phyloP scores from a whole-genome alignment of 2,888 invertebrate species.

The Eulithis testata region DNA sequence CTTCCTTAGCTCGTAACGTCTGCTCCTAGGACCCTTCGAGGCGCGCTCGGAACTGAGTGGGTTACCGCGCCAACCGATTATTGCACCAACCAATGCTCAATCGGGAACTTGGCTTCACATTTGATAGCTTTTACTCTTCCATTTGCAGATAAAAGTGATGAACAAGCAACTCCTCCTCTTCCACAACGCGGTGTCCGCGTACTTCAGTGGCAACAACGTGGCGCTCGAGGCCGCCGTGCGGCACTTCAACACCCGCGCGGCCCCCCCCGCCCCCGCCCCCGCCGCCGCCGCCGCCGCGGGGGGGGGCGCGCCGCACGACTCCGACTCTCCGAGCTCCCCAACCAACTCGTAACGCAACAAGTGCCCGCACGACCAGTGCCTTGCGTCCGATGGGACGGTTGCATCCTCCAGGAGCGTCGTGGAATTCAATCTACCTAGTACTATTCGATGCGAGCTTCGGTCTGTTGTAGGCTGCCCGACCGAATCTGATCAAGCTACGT shows the following conservation, averaged over 20 bases:
- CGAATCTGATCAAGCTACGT: too few species aligned
- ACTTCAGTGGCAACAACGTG: constrained; percentile 98
- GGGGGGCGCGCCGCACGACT: constrained; percentile 15
- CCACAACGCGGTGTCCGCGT: constrained; percentile 98
- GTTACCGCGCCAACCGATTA: too few species aligned
- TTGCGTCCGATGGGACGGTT: not conserved
- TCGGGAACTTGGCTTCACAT: too few species aligned
- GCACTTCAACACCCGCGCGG: constrained; percentile 90
- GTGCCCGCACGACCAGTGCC: constrained; percentile 12
- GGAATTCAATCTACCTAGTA: not conserved
- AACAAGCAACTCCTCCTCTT: constrained; percentile 98
- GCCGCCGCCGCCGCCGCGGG: not conserved
- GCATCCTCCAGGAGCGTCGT: not conserved
- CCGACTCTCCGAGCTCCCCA: constrained; percentile 18
- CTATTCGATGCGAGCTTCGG: not conserved
- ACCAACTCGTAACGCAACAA: constrained; percentile 8
- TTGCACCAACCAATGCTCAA: too few species aligned
- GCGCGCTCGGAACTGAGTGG: too few species aligned
- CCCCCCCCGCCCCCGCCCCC: constrained; percentile 18
- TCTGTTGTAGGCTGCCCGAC: not conserved
- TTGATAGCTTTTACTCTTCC: too few species aligned
- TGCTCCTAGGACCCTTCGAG: too few species aligned
- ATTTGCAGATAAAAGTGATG: constrained; percentile 96
- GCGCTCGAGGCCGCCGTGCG: constrained; percentile 96
- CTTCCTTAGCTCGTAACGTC: too few species aligned